Percentiles rank a stretch among this genome's conserved stretches.
Conservation (phyloP, 1,140 invertebrate species). For the Orius laevigatus region DNA sequence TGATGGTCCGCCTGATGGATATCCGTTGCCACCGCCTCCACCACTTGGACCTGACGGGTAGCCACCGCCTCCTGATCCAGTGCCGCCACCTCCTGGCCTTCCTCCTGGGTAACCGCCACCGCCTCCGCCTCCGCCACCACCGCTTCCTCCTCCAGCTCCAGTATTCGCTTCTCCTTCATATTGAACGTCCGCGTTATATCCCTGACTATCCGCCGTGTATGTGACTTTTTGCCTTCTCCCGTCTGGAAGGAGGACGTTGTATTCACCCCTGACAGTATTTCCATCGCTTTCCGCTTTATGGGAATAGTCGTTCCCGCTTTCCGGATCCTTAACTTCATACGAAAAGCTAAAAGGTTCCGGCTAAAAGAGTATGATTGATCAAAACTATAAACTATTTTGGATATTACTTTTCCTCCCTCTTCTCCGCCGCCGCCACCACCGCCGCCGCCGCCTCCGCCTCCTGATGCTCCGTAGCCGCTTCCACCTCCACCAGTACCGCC, state of each 20-base stretch:
- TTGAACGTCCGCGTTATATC: slow-evolving; percentile 29
- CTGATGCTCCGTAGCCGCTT: background rate
- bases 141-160: slow-evolving; percentile 15
- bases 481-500: background rate
- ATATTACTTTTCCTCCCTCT: slow-evolving; percentile 13
- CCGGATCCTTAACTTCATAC: slow-evolving; percentile 58
- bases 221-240: slow-evolving; percentile 38
- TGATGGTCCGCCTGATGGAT: background rate
- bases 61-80: slow-evolving; percentile 18
- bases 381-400: background rate
- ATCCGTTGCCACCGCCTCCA: background rate
- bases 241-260: slow-evolving; percentile 55
- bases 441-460: slow-evolving; percentile 9
- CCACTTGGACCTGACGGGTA: slow-evolving; percentile 3
- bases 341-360: slow-evolving; percentile 64
- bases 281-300: slow-evolving; percentile 53
- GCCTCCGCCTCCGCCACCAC: slow-evolving; percentile 17
- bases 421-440: slow-evolving; percentile 15
- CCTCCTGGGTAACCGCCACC: slow-evolving; percentile 15
- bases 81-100: slow-evolving; percentile 17
- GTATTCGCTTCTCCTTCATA: slow-evolving; percentile 26
- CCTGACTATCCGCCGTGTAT: slow-evolving; percentile 30
- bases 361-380: slow-evolving; percentile 28
- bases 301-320: slow-evolving; percentile 54
- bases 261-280: slow-evolving; percentile 50